Evolutionary conservation across 2,113 vertebrate genomes (phyloP), one percentile per base, ranked within the genome.

Genomic region (Boleophthalmus pectinirostris): DNA sequence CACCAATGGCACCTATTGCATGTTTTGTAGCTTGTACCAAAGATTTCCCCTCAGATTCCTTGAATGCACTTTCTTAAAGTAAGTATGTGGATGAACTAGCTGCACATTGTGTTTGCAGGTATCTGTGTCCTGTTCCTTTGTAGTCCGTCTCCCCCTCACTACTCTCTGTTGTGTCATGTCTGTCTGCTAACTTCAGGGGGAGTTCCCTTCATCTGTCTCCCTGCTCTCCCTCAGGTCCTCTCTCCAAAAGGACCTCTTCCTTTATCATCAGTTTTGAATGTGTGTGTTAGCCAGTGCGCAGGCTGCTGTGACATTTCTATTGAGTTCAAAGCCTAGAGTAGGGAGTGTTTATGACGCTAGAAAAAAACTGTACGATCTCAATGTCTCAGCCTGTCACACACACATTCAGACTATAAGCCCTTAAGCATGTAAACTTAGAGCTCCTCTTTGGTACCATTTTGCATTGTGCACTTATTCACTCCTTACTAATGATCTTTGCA

Each of bases 161-260:
- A 61, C 65, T 72, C 45, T 69, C 57, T 70, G 70, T 51, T 81
- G 72, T 81, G 67, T 80, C 78, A 79, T 74, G 54, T 61, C 78
- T 85, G 77, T 77, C 81, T 82, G 53, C 66, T 78, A 77, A 86
- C 70, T 82, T 80, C n/a, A 78, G 57, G 81, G 85, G 89, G 83
- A 85, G 84, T 87, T 66, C 81, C 85, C 81, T 72, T 64, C 61
- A 51, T 84, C 83, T 38, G 61, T 81, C 75, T 79, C 63, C 38
- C 35, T 80, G 38, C 81, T 81, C 80, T 88, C 87, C 87, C 90
- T 80, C 70, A 78, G 85, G 90, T 90, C 75, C 87, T 88, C 76
- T 12, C 68, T 75, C 79, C 87, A 61, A 87, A 91, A 86, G 73
- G 72, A 79, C 24, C 78, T 84, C 66, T 78, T 82, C 73, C 78